phyloP scores from a whole-genome alignment of 2,797 vertebrate species.

The Buphagus erythrorhynchus region DNA sequence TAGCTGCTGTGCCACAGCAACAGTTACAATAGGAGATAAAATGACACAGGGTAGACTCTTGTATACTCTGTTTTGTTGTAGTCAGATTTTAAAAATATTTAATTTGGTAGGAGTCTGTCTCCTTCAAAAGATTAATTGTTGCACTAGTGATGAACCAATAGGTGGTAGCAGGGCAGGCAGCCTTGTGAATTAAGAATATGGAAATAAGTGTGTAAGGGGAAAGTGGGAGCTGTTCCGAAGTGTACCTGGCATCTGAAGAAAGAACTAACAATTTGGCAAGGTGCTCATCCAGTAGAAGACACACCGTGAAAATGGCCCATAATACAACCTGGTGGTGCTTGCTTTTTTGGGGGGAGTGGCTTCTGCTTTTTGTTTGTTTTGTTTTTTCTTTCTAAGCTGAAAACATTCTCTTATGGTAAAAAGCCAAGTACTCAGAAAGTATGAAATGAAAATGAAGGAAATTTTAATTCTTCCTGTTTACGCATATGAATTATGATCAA shows the following conservation, averaged over 20 bases:
- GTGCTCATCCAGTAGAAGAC: not conserved
- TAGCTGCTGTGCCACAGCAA: not conserved
- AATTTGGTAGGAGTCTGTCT: not conserved
- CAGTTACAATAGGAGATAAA: not conserved
- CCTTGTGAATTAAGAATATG: not conserved
- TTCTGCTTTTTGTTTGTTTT: not conserved
- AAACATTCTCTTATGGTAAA: not conserved
- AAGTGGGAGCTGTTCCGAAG: not conserved
- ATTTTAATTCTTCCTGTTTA: not conserved
- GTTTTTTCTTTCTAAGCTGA: not conserved
- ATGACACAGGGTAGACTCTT: not conserved
- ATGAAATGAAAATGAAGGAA: not conserved
- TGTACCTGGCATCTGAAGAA: not conserved
- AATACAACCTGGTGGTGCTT: not conserved
- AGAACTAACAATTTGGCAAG: not conserved
- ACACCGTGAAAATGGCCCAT: not conserved
- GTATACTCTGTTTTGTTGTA: not conserved
- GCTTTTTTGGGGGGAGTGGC: too few species aligned
- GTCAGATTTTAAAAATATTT: not conserved
- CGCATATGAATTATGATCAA: not conserved
- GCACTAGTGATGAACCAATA: not conserved
- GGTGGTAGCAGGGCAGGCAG: not conserved
- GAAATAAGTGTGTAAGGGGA: fast-evolving
- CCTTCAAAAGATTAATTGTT: not conserved
- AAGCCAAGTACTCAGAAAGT: not conserved